Conservation (phyloP, 2,113 vertebrate genomes). For the Coryphaenoides rupestris region DNA sequence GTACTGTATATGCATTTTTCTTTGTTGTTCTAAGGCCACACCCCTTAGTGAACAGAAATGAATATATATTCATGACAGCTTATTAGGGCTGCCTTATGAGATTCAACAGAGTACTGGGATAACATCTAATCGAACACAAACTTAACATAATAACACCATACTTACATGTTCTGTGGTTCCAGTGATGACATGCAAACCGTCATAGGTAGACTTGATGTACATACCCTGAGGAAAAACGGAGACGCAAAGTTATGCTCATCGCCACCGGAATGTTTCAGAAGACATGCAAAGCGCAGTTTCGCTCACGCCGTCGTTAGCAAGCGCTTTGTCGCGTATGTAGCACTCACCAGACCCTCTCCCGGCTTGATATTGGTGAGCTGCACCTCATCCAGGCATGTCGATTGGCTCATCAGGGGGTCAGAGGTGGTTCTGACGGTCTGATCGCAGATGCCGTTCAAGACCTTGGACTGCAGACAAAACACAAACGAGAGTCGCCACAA, state of each 20-base stretch:
- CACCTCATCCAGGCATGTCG: constrained; percentile 88
- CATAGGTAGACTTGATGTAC: constrained; percentile 99
- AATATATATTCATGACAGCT: too few species aligned
- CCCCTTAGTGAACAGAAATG: too few species aligned
- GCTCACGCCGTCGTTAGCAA: too few species aligned
- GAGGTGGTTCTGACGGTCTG: constrained; percentile 86
- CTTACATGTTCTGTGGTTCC: constrained; percentile 98
- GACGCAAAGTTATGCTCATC: background rate
- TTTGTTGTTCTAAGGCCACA: too few species aligned
- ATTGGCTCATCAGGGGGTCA: constrained; percentile 90
- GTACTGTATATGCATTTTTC: too few species aligned
- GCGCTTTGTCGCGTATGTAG: constrained; percentile 18
- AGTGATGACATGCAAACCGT: constrained; percentile 95
- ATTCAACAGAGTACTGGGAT: background rate
- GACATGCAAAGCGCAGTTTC: too few species aligned
- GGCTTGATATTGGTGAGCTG: constrained; percentile 86
- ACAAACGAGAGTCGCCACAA: constrained; percentile 9
- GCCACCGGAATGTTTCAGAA: too few species aligned
- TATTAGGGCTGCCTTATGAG: background rate
- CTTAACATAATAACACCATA: constrained; percentile 29
- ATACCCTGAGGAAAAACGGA: constrained; percentile 81
- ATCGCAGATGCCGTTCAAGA: constrained; percentile 92
- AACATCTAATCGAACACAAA: background rate
- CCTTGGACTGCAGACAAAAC: constrained; percentile 77
- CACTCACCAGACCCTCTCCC: constrained; percentile 93